These are phyloP conservation scores for Tipula confusa DNA, from an alignment of 2,888 invertebrate genomes.

Conservation along the genomic window DNA sequence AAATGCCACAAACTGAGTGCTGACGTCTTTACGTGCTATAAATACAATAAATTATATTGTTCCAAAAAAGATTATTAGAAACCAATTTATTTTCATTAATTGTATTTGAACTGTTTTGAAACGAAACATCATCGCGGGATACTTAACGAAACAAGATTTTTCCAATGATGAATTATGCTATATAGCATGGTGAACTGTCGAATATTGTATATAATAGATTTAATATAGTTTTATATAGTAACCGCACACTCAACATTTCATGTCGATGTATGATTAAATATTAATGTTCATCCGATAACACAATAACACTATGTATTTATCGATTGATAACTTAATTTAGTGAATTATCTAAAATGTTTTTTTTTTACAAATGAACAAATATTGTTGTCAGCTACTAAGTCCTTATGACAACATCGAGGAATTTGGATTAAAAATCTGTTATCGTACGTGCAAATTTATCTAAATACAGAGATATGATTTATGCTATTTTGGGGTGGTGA, in stretches of 20 bases:
- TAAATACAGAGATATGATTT: too few species aligned
- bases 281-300: background rate
- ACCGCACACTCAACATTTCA: background rate
- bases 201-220: background rate
- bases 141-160: background rate
- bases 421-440: background rate
- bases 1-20: background rate
- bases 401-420: background rate
- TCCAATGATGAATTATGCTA: background rate
- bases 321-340: background rate
- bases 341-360: background rate
- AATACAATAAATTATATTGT: background rate
- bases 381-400: background rate
- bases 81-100: constrained; percentile 4
- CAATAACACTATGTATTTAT: background rate
- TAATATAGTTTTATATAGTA: background rate
- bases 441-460: background rate
- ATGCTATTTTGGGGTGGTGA: too few species aligned
- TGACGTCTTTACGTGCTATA: background rate
- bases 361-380: background rate
- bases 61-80: constrained; percentile 1
- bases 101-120: background rate
- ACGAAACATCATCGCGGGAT: background rate
- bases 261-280: too few species aligned
- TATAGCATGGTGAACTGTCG: background rate